Evolutionary conservation across 2,113 vertebrate species (phyloP).

Genomic region (Alethe castanea): DNA sequence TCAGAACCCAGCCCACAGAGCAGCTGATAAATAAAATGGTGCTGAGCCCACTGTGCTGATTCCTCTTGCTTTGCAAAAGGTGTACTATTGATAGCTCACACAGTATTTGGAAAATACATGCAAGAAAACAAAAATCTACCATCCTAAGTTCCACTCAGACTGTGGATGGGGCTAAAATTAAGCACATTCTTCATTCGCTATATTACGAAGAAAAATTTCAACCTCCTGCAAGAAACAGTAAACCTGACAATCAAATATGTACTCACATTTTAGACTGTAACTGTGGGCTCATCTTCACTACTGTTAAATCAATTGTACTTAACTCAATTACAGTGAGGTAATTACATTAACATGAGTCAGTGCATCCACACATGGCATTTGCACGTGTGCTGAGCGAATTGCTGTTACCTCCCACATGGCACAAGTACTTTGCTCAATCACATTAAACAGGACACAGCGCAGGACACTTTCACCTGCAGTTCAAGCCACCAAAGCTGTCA

Average conservation of each 20-base stretch:
- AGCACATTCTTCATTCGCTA: not conserved
- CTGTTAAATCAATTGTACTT: conserved; percentile 63
- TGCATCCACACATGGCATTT: conserved; percentile 64
- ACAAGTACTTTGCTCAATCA: not conserved
- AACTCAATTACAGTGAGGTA: conserved; percentile 64
- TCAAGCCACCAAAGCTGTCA: not conserved
- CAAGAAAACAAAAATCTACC: not conserved
- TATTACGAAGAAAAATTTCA: not conserved
- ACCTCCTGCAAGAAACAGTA: not conserved
- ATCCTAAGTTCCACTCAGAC: not conserved
- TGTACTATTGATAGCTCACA: rapidly evolving
- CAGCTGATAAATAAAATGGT: not conserved
- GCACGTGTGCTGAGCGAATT: conserved; percentile 37
- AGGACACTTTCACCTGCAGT: not conserved
- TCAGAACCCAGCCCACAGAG: not conserved
- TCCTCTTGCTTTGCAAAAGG: not conserved
- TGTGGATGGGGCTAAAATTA: not conserved
- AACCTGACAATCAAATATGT: not conserved
- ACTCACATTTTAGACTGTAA: conserved; percentile 19
- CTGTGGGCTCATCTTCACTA: conserved; percentile 51
- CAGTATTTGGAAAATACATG: not conserved
- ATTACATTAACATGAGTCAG: conserved; percentile 68
- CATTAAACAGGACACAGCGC: not conserved
- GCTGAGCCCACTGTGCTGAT: not conserved
- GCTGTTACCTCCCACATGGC: conserved; percentile 55